A percentile compares a stretch with the other conserved stretches of the same genome.
phyloP scores from a whole-genome alignment of 2,113 vertebrate species.

The Apus apus region DNA sequence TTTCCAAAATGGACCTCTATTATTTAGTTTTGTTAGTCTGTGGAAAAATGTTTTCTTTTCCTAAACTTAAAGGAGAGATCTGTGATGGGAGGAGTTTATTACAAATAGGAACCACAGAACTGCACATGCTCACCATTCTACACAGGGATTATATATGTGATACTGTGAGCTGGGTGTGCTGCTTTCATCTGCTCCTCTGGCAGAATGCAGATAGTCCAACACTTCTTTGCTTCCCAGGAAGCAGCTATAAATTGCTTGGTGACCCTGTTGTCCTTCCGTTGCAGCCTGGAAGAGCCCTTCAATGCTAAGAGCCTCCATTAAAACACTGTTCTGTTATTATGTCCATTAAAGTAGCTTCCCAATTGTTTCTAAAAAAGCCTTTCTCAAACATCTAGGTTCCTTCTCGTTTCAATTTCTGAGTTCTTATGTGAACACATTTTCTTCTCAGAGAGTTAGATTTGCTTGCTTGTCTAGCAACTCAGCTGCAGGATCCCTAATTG shows the following conservation, averaged over 20 bases:
- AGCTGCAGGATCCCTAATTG: neutral
- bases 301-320: neutral
- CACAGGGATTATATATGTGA: neutral
- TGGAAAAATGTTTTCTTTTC: neutral
- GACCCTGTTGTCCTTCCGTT: neutral
- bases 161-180: neutral
- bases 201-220: neutral
- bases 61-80: neutral
- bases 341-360: neutral
- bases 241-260: neutral
- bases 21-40: neutral
- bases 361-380: neutral
- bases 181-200: neutral
- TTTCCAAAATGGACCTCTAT: neutral
- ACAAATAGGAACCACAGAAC: fast-evolving
- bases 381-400: neutral
- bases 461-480: neutral
- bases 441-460: neutral
- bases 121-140: neutral
- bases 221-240: neutral
- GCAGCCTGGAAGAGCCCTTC: neutral
- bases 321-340: neutral
- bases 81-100: neutral
- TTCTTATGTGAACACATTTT: neutral
- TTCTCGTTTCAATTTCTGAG: neutral